These are phyloP conservation scores for Scomber colias DNA, from an alignment of 2,113 vertebrate species.

Conservation along the genomic window DNA sequence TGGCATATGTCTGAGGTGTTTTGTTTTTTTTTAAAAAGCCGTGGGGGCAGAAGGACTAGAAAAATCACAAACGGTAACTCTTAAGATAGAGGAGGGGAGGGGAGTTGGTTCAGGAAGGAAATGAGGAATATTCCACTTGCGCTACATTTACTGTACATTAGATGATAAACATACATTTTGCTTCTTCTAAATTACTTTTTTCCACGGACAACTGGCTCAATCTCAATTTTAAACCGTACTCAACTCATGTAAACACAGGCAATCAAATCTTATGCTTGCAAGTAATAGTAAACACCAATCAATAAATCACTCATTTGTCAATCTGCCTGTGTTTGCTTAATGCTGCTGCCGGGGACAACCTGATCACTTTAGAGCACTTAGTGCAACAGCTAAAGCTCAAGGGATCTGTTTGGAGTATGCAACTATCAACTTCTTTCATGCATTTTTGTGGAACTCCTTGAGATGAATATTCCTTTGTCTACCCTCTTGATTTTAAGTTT, in stretches of 20 bases:
- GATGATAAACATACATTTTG: too few species aligned
- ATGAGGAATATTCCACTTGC: conserved; percentile 1
- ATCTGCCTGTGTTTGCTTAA: not conserved
- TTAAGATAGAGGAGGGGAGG: not conserved
- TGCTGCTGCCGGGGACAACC: not conserved
- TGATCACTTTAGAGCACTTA: too few species aligned
- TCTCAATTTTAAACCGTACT: not conserved
- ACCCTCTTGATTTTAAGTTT: not conserved
- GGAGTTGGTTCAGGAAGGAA: conserved; percentile 10
- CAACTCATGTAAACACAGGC: not conserved
- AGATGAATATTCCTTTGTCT: not conserved
- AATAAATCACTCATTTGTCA: not conserved
- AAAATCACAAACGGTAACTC: conserved; percentile 74
- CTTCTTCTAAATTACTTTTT: not conserved
- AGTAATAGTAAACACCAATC: not conserved
- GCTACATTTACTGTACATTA: not conserved
- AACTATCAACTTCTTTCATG: not conserved
- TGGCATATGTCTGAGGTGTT: conserved; percentile 46
- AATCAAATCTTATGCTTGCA: not conserved
- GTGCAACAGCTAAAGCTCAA: too few species aligned
- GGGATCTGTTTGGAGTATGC: too few species aligned
- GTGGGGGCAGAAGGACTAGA: conserved; percentile 62
- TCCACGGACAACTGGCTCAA: conserved; percentile 2
- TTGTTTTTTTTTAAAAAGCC: conserved; percentile 33
- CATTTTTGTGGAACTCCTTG: not conserved